Percentiles rank a stretch among this genome's conserved stretches.
phyloP scores from a whole-genome alignment of 2,797 vertebrate genomes.

The Gallinago solitaria region DNA sequence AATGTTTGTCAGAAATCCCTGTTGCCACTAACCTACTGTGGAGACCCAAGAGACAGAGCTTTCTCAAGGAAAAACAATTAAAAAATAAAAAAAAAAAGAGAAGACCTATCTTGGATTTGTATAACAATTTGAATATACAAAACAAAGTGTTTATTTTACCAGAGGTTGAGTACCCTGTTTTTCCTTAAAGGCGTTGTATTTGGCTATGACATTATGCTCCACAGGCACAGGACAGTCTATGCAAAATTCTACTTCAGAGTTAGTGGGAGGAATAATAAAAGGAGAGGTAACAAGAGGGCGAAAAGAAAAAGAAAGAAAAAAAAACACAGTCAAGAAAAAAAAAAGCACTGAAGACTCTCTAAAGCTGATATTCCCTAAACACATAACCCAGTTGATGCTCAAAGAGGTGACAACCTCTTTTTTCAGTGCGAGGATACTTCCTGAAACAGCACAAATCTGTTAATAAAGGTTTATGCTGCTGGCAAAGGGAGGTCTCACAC shows the following conservation, averaged over 20 bases:
- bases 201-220: neutral
- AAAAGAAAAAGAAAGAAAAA: too few relatives aligned
- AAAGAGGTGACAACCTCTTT: neutral
- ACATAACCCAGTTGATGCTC: neutral
- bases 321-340: neutral
- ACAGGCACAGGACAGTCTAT: neutral
- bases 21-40: neutral
- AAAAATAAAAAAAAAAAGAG: too few relatives aligned
- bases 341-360: neutral
- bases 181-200: neutral
- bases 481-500: neutral
- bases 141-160: neutral
- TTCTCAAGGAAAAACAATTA: neutral
- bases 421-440: neutral
- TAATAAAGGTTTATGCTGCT: neutral
- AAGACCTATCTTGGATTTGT: neutral
- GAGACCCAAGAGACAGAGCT: neutral
- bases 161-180: neutral
- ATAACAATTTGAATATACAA: neutral
- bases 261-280: neutral
- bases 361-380: neutral
- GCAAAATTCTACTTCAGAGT: neutral
- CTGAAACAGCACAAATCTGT: neutral
- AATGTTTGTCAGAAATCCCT: neutral
- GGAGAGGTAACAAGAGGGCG: too few relatives aligned